These are phyloP conservation scores for Caenorhabditis briggsae DNA, from an alignment of 1,140 invertebrate genomes.

Conservation along the genomic window DNA sequence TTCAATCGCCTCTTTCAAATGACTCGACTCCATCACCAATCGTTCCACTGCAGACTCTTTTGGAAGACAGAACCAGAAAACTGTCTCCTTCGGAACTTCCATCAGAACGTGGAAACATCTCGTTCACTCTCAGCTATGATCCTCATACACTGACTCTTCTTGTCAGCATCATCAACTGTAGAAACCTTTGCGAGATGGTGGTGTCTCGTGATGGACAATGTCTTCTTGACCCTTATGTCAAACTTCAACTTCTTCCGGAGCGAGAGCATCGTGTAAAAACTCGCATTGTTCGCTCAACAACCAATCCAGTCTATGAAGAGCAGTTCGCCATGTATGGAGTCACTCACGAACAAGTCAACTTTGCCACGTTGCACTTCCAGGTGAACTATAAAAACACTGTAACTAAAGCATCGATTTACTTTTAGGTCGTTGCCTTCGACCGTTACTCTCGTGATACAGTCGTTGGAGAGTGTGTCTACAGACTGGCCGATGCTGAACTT, in stretches of 20 bases:
- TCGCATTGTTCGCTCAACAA: constrained; percentile 89
- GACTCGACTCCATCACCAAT: constrained; percentile 60
- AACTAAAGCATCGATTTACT: neutral
- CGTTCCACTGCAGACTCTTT: constrained; percentile 51
- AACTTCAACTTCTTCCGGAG: constrained; percentile 91
- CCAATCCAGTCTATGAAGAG: constrained; percentile 93
- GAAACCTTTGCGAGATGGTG: constrained; percentile 72
- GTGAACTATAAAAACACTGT: constrained; percentile 83
- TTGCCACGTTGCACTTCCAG: constrained; percentile 91
- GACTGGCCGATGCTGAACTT: constrained; percentile 79
- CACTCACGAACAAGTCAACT: constrained; percentile 85
- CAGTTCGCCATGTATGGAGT: constrained; percentile 96
- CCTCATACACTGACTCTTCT: constrained; percentile 61
- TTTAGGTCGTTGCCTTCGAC: constrained; percentile 88
- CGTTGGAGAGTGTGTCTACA: constrained; percentile 94
- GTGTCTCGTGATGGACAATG: constrained; percentile 65
- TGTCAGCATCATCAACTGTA: constrained; percentile 73
- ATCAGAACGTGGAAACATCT: constrained; percentile 60
- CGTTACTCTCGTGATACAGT: constrained; percentile 96
- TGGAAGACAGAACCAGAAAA: constrained; percentile 61
- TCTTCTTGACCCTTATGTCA: constrained; percentile 88
- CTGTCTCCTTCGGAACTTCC: constrained; percentile 64
- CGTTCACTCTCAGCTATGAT: constrained; percentile 60
- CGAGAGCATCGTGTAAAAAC: constrained; percentile 95
- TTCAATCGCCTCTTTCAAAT: constrained; percentile 64